A percentile compares a stretch with the other conserved stretches of the same genome.
phyloP scores from a whole-genome alignment of 1,140 invertebrate genomes.

The Contarinia nasturtii region DNA sequence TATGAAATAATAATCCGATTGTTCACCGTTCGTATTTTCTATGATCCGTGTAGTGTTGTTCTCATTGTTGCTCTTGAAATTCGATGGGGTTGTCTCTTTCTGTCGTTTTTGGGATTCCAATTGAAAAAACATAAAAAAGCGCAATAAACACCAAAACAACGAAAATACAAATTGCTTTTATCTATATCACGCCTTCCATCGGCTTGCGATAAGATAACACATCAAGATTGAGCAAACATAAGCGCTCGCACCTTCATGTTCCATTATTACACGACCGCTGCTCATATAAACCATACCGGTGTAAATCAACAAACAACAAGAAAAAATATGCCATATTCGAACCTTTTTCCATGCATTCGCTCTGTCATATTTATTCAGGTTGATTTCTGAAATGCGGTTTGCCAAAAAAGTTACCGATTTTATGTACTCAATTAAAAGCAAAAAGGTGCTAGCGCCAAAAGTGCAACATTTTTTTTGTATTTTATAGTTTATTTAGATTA shows the following conservation, averaged over 20 bases:
- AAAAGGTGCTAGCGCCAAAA: too few relatives aligned
- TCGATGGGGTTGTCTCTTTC: background rate
- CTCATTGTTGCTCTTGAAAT: background rate
- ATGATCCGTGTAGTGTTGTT: background rate
- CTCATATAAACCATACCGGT: background rate
- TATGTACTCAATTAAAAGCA: too few relatives aligned
- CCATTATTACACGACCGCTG: background rate
- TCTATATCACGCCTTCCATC: background rate
- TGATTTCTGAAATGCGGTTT: background rate
- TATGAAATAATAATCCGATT: background rate
- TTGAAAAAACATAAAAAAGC: background rate
- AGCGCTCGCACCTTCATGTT: background rate
- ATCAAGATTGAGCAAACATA: background rate
- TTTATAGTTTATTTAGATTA: too few relatives aligned
- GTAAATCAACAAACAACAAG: background rate
- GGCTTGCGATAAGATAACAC: background rate
- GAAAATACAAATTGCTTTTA: background rate
- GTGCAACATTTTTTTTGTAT: too few relatives aligned
- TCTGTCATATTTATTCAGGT: background rate
- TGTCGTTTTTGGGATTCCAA: background rate
- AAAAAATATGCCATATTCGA: background rate
- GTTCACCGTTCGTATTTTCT: background rate
- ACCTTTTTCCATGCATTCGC: background rate
- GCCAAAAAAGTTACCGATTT: too few relatives aligned
- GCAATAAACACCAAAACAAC: background rate